phyloP scores from a whole-genome alignment of 2,888 invertebrate genomes.

The Nesidiocoris tenuis region DNA sequence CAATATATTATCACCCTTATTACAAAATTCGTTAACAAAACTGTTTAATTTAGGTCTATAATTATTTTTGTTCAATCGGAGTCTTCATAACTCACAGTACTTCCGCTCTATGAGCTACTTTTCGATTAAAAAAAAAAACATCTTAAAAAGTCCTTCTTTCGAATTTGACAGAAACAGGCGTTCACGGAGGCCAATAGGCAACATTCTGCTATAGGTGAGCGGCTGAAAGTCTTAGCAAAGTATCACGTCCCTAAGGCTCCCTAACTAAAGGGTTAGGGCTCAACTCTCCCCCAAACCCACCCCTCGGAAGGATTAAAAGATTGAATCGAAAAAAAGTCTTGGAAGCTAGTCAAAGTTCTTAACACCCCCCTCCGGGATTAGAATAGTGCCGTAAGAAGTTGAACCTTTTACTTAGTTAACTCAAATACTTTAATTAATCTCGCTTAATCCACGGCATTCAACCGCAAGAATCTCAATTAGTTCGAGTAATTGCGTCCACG shows the following conservation, averaged over 20 bases:
- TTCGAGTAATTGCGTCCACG: slow-evolving; percentile 25
- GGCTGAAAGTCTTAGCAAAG: too few relatives aligned
- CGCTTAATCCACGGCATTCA: slow-evolving; percentile 21
- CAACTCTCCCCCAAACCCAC: neutral
- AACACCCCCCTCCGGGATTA: slow-evolving; percentile 20
- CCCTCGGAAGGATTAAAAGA: neutral
- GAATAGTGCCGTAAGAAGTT: slow-evolving; percentile 24
- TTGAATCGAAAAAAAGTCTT: slow-evolving; percentile 19
- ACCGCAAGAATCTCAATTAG: slow-evolving; percentile 35
- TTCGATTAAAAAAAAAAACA: too few relatives aligned
- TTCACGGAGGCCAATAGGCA: too few relatives aligned
- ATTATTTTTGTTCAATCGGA: too few relatives aligned
- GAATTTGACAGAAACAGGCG: too few relatives aligned
- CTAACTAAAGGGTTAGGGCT: neutral
- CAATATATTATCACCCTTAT: too few relatives aligned
- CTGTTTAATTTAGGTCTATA: too few relatives aligned
- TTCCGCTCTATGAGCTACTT: too few relatives aligned
- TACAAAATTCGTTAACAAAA: too few relatives aligned
- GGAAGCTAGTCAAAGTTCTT: slow-evolving; percentile 26
- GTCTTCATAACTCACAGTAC: too few relatives aligned
- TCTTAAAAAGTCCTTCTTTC: too few relatives aligned
- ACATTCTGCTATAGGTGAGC: too few relatives aligned
- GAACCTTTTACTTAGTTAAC: slow-evolving; percentile 28
- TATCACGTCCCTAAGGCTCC: neutral
- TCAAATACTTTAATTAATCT: slow-evolving; percentile 36